Percentiles rank a stretch among this genome's conserved stretches.
Evolutionary conservation across 2,797 vertebrate genomes (phyloP).

Genomic region (Gallirallus australis): DNA sequence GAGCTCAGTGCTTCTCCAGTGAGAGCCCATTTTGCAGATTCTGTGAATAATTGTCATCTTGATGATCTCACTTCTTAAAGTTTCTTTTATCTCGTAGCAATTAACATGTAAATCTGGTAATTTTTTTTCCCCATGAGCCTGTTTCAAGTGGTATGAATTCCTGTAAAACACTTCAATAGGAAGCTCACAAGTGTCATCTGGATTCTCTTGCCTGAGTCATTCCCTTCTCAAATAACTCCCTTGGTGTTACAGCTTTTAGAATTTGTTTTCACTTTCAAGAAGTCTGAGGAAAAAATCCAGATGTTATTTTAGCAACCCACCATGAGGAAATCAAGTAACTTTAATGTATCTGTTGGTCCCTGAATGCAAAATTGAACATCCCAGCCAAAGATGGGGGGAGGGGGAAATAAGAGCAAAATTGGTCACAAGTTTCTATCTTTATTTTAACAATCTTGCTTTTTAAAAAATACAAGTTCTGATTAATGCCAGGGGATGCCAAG

Average conservation of each 20-base stretch:
- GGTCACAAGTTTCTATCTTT: conserved; percentile 77
- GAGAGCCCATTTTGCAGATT: background rate
- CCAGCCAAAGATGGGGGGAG: background rate
- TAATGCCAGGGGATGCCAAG: conserved; percentile 65
- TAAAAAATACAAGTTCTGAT: conserved; percentile 66
- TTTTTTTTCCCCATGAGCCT: background rate
- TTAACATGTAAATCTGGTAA: conserved; percentile 25
- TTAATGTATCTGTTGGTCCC: background rate
- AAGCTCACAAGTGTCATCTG: conserved; percentile 54
- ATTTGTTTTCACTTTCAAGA: background rate
- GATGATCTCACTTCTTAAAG: conserved; percentile 10
- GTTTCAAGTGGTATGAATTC: conserved; percentile 41
- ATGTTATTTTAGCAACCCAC: background rate
- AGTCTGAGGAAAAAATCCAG: background rate
- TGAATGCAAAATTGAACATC: background rate
- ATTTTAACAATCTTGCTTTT: conserved; percentile 77
- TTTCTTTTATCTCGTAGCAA: conserved; percentile 36
- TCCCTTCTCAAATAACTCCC: background rate
- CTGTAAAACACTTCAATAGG: background rate
- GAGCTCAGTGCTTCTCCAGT: background rate
- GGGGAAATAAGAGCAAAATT: conserved; percentile 14
- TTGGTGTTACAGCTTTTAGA: conserved; percentile 15
- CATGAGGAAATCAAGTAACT: background rate
- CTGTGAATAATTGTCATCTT: background rate
- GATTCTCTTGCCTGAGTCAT: conserved; percentile 31